Conservation (phyloP, 2,888 invertebrate genomes). For the Dryobota labecula region DNA sequence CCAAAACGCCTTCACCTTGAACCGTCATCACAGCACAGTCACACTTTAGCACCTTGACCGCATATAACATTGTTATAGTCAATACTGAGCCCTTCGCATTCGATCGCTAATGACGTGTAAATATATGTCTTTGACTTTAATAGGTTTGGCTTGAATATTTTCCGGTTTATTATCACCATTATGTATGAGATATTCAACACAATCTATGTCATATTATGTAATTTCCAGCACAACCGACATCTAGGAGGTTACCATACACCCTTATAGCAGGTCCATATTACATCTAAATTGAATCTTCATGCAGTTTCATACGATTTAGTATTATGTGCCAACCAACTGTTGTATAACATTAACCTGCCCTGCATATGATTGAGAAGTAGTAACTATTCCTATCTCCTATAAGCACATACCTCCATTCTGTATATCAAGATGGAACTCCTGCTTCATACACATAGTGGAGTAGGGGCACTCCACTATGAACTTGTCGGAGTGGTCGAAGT, state of each 20-base stretch:
- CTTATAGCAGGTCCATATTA: background rate
- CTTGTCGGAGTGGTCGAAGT: conserved; percentile 93
- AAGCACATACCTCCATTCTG: conserved; percentile 92
- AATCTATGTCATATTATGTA: background rate
- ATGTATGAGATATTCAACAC: background rate
- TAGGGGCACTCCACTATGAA: conserved; percentile 94
- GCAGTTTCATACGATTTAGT: background rate
- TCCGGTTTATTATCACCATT: background rate
- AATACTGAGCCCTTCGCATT: conserved; percentile 28
- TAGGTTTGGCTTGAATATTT: background rate
- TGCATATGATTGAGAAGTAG: background rate
- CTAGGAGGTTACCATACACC: background rate
- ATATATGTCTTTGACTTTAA: background rate
- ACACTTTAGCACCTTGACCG: conserved; percentile 43
- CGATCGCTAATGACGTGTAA: conserved; percentile 17
- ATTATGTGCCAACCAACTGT: background rate
- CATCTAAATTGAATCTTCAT: background rate
- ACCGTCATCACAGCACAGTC: conserved; percentile 1
- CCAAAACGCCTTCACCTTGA: conserved; percentile 36
- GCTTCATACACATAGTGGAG: conserved; percentile 96
- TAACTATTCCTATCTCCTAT: background rate
- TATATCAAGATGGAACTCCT: conserved; percentile 92
- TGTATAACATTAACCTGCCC: background rate
- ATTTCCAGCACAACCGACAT: background rate
- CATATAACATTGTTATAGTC: conserved; percentile 20